Percentiles rank a stretch among this genome's conserved stretches.
phyloP scores from a whole-genome alignment of 2,797 vertebrate genomes.

The Macropus fuliginosus region DNA sequence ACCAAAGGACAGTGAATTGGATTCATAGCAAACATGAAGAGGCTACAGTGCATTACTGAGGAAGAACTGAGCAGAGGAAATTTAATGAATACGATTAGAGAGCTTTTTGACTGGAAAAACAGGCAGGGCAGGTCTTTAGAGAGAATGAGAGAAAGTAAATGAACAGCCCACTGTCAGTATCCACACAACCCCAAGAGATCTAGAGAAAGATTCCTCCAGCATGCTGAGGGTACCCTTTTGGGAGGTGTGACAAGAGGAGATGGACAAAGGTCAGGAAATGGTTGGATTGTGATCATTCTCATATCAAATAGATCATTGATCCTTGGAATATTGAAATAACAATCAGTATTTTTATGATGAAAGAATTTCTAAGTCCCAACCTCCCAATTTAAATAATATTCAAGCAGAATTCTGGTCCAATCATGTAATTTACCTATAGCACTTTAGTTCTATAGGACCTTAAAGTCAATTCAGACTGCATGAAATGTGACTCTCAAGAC shows the following conservation, averaged over 20 bases:
- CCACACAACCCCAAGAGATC: not conserved
- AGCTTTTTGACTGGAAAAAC: not conserved
- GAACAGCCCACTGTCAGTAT: not conserved
- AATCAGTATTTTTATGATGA: slow-evolving; percentile 39
- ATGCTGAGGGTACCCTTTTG: not conserved
- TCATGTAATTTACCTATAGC: slow-evolving; percentile 25
- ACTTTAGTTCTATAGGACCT: slow-evolving; percentile 30
- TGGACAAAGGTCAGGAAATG: not conserved
- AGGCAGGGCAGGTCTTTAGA: not conserved
- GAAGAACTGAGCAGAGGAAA: not conserved
- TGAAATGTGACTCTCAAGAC: slow-evolving; percentile 33
- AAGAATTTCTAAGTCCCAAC: slow-evolving; percentile 8
- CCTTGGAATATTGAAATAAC: not conserved
- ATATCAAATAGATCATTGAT: not conserved
- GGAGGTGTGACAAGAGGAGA: not conserved
- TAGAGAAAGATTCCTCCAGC: not conserved
- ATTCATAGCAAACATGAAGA: not conserved
- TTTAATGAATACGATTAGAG: not conserved
- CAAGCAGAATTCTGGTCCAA: slow-evolving; percentile 11
- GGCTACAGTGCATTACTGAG: not conserved
- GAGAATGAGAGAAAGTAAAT: not conserved
- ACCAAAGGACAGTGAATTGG: not conserved
- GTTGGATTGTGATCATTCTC: not conserved
- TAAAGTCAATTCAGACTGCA: slow-evolving; percentile 31
- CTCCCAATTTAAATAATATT: slow-evolving; percentile 43